These are phyloP conservation scores for Sminthurides aquaticus DNA, from an alignment of 2,888 invertebrate species.

Conservation along the genomic window DNA sequence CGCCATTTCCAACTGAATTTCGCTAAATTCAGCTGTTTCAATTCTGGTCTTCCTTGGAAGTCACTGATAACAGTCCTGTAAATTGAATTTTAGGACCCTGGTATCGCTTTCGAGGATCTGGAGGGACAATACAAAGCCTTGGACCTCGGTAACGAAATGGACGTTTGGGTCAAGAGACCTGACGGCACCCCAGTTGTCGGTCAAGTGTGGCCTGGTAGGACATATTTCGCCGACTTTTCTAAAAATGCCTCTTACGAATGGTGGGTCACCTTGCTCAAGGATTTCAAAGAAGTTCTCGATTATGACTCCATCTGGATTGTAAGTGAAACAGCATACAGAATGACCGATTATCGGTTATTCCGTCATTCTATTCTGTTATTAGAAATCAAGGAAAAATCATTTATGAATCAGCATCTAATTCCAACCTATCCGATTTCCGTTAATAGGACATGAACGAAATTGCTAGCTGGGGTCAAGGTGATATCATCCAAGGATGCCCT, in stretches of 20 bases:
- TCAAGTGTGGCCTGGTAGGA: slow-evolving; percentile 27
- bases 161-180: slow-evolving; percentile 42
- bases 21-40: no score
- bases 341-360: no score
- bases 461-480: slow-evolving; percentile 61
- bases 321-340: slow-evolving; percentile 49
- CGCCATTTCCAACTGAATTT: no score
- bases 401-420: no score
- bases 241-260: slow-evolving; percentile 63
- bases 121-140: slow-evolving; percentile 33
- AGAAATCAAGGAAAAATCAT: no score
- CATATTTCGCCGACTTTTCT: slow-evolving; percentile 74
- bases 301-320: slow-evolving; percentile 82
- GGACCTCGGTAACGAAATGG: slow-evolving; percentile 37
- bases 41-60: no score
- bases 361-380: no score
- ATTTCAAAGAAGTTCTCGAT: slow-evolving; percentile 57
- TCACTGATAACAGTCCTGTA: no score
- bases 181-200: slow-evolving; percentile 35
- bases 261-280: slow-evolving; percentile 61
- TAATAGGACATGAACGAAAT: slow-evolving; percentile 80
- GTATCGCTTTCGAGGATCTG: slow-evolving; percentile 32
- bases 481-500: slow-evolving; percentile 51
- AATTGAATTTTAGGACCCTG: slow-evolving; percentile 30
- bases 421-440: slow-evolving; percentile 13